phyloP scores from a whole-genome alignment of 2,113 vertebrate species.

The Rhinichthys klamathensis region DNA sequence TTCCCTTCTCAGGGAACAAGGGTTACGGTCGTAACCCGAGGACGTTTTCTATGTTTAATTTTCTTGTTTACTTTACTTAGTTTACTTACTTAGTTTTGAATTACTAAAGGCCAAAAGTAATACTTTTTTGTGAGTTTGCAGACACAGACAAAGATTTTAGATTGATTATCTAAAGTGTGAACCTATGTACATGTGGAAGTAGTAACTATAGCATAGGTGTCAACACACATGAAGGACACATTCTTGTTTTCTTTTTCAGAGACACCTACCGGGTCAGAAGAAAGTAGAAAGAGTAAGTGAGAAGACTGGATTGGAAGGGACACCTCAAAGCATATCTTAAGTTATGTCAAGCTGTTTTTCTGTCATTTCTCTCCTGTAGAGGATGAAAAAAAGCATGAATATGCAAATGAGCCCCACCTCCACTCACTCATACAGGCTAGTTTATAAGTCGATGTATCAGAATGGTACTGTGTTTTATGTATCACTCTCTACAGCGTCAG shows the following conservation, averaged over 20 bases:
- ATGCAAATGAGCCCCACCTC: too few relatives aligned
- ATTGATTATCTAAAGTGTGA: background rate
- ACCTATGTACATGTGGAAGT: background rate
- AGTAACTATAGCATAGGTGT: background rate
- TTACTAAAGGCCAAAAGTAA: too few relatives aligned
- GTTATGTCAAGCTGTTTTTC: background rate
- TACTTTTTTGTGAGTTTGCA: too few relatives aligned
- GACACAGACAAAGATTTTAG: background rate
- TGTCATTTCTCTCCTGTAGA: background rate
- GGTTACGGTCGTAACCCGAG: too few relatives aligned
- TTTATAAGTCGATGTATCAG: too few relatives aligned
- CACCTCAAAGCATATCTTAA: background rate
- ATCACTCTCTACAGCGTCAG: too few relatives aligned
- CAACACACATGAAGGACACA: background rate
- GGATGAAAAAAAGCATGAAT: background rate
- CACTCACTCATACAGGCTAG: too few relatives aligned
- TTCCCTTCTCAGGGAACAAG: too few relatives aligned
- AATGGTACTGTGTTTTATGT: too few relatives aligned
- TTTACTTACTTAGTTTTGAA: too few relatives aligned
- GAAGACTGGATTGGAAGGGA: background rate
- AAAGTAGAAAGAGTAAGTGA: background rate
- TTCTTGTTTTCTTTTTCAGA: background rate
- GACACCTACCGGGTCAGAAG: background rate
- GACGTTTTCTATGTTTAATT: too few relatives aligned
- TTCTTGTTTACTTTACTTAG: too few relatives aligned